phyloP scores from a whole-genome alignment of 1,140 invertebrate genomes.

The Bursaphelenchus mucronatus region DNA sequence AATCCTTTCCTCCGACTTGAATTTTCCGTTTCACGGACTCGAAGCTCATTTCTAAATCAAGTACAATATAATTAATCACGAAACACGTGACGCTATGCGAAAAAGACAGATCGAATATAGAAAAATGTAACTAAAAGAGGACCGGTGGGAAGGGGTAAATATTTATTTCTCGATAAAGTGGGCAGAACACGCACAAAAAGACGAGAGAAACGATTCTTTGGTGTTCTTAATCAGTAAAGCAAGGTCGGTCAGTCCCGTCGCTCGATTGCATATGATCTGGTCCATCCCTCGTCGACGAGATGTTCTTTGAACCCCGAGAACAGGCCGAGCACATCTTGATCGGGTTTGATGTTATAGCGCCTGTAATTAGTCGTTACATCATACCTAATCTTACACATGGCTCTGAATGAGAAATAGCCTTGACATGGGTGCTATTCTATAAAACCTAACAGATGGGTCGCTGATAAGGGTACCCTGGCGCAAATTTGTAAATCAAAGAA shows the following conservation, averaged over 20 bases:
- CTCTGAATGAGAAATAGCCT: background rate
- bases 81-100: background rate
- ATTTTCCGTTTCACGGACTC: conserved; percentile 2
- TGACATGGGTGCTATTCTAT: background rate
- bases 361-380: conserved; percentile 4
- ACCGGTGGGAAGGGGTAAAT: too few relatives aligned
- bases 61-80: background rate
- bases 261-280: conserved; percentile 36
- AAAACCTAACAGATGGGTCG: background rate
- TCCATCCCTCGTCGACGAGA: conserved; percentile 31
- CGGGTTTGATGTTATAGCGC: conserved; percentile 32
- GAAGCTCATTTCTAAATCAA: conserved; percentile 14
- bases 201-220: too few relatives aligned
- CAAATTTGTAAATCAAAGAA: background rate
- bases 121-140: too few relatives aligned
- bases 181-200: too few relatives aligned
- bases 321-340: conserved; percentile 32
- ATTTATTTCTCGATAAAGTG: too few relatives aligned
- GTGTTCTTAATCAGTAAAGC: too few relatives aligned
- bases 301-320: conserved; percentile 32
- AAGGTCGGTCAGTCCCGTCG: conserved; percentile 6
- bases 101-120: background rate
- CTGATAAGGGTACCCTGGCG: background rate
- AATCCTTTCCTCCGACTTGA: conserved; percentile 10
- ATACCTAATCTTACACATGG: background rate